These are phyloP conservation scores for Colaptes auratus DNA, from an alignment of 2,113 vertebrate genomes.

Conservation along the genomic window DNA sequence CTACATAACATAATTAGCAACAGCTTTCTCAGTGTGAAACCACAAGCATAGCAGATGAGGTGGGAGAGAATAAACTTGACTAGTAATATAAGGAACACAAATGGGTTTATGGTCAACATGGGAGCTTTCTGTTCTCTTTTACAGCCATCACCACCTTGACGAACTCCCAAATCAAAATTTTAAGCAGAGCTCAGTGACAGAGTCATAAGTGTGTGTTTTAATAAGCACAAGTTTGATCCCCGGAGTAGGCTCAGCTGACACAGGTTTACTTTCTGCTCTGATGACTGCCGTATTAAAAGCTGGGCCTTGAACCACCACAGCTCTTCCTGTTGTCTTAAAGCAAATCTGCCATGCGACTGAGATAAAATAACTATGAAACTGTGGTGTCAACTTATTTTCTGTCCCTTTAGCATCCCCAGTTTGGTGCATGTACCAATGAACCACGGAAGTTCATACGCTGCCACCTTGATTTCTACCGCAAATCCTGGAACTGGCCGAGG, in stretches of 20 bases:
- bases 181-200: background rate
- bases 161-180: background rate
- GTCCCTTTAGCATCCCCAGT: background rate
- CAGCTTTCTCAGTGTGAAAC: conserved; percentile 30
- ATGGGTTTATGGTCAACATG: background rate
- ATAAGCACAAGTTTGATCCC: background rate
- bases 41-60: conserved; percentile 2
- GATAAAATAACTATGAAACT: background rate
- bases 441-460: rapidly evolving
- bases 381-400: background rate
- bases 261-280: background rate
- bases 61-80: conserved; percentile 18
- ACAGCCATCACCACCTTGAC: background rate
- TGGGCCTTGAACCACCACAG: background rate
- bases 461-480: background rate
- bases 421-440: background rate
- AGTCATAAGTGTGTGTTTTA: background rate
- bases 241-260: background rate
- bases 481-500: background rate
- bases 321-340: background rate
- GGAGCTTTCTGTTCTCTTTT: background rate
- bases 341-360: background rate
- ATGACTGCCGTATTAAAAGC: background rate
- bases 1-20: conserved; percentile 17
- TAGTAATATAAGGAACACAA: background rate